Conservation (phyloP, 2,797 vertebrate genomes). For the Fistularia commersonii region DNA sequence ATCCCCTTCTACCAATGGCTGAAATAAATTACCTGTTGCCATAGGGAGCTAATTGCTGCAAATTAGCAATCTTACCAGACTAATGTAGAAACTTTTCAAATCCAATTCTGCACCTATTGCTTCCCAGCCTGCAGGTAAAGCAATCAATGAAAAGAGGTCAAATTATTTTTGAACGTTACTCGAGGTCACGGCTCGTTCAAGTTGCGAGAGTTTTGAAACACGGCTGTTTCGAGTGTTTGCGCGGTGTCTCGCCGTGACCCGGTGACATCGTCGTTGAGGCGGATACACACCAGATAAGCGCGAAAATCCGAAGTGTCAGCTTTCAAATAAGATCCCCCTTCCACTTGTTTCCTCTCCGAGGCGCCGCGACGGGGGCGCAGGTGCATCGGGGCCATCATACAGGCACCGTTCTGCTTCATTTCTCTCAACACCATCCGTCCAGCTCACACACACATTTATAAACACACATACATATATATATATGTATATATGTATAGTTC, state of each 20-base stretch:
- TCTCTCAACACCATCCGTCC: slow-evolving; percentile 53
- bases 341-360: slow-evolving; percentile 37
- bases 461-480: slow-evolving; percentile 13
- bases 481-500: too few relatives aligned
- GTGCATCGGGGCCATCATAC: slow-evolving; percentile 44
- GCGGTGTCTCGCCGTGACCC: too few relatives aligned
- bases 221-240: too few relatives aligned
- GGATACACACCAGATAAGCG: too few relatives aligned
- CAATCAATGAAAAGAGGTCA: too few relatives aligned
- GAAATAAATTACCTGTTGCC: slow-evolving; percentile 51
- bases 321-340: slow-evolving; percentile 56
- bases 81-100: slow-evolving; percentile 30
- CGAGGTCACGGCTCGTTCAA: too few relatives aligned
- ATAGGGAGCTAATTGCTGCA: slow-evolving; percentile 52
- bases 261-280: too few relatives aligned
- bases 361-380: slow-evolving; percentile 56
- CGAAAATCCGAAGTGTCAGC: slow-evolving; percentile 52
- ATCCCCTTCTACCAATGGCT: slow-evolving; percentile 34
- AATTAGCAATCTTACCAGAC: slow-evolving; percentile 39
- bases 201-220: too few relatives aligned
- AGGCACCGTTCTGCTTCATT: slow-evolving; percentile 15
- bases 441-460: slow-evolving; percentile 22
- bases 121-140: background rate
- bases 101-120: background rate
- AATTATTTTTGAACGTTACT: too few relatives aligned